Conservation (phyloP, 2,113 vertebrate genomes). For the Cephalopterus ornatus region DNA sequence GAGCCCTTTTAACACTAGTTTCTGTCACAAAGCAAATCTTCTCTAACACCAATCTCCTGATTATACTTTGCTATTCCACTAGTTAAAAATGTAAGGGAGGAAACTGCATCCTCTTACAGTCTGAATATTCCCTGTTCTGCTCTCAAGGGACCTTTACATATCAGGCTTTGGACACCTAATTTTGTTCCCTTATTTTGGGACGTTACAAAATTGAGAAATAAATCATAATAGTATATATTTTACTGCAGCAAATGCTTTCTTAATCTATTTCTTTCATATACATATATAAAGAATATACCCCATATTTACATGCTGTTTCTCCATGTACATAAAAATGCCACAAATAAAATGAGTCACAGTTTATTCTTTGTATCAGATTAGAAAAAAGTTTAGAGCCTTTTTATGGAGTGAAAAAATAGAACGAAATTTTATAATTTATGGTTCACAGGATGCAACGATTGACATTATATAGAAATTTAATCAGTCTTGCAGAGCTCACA, state of each 20-base stretch:
- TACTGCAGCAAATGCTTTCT: neutral
- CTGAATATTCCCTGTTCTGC: neutral
- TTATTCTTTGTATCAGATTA: conserved; percentile 6
- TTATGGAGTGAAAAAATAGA: conserved; percentile 71
- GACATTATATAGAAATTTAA: conserved; percentile 76
- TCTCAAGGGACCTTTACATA: neutral
- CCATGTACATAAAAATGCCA: conserved; percentile 15
- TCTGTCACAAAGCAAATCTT: conserved; percentile 51
- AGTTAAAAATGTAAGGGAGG: conserved; percentile 26
- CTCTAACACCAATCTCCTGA: conserved; percentile 36
- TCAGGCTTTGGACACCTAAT: neutral
- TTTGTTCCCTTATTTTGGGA: neutral
- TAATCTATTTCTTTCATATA: neutral
- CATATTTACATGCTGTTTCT: neutral
- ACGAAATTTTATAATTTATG: conserved; percentile 77
- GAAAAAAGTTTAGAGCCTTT: conserved; percentile 61
- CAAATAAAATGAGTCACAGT: conserved; percentile 48
- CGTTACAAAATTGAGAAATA: neutral
- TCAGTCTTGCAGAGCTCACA: conserved; percentile 73
- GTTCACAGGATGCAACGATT: conserved; percentile 74
- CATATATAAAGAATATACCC: neutral
- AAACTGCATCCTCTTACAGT: neutral
- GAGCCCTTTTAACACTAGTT: conserved; percentile 58
- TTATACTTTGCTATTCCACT: conserved; percentile 27
- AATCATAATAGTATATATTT: conserved; percentile 1